Percentiles rank a stretch among this genome's conserved stretches.
Conservation (phyloP, 2,797 vertebrate genomes). For the Liasis olivaceus region DNA sequence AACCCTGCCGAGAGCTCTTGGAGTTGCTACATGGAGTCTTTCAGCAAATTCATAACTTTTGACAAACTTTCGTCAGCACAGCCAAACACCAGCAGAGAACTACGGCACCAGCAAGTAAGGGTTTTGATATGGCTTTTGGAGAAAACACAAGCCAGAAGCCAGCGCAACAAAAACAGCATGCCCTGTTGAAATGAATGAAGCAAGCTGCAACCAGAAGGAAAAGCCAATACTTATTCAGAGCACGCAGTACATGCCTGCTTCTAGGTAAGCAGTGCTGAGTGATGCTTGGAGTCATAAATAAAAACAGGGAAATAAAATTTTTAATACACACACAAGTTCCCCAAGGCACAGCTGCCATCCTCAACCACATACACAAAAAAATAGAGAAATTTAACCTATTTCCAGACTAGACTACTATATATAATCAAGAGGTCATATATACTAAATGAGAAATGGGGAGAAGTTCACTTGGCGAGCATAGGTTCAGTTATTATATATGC, state of each 20-base stretch:
- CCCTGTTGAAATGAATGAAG: neutral
- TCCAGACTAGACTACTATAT: neutral
- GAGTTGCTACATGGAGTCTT: constrained; percentile 29
- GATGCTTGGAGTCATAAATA: neutral
- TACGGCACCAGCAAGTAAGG: rapidly evolving
- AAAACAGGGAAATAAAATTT: neutral
- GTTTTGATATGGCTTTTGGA: neutral
- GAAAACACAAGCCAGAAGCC: neutral
- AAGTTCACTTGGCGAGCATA: too few relatives aligned
- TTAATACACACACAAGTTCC: too few relatives aligned
- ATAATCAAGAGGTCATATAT: neutral
- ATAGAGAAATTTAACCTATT: neutral
- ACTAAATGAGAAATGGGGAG: neutral
- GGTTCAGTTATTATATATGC: too few relatives aligned
- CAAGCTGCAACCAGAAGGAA: neutral
- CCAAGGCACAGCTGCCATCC: neutral
- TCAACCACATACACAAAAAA: neutral
- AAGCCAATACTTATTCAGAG: neutral
- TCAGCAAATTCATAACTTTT: neutral
- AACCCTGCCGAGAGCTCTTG: constrained; percentile 36
- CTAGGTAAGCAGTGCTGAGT: neutral
- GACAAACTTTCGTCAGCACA: rapidly evolving
- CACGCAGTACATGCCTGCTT: neutral
- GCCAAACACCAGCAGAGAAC: rapidly evolving
- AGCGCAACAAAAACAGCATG: neutral